phyloP scores from a whole-genome alignment of 2,113 vertebrate species.

The Clarias magur region DNA sequence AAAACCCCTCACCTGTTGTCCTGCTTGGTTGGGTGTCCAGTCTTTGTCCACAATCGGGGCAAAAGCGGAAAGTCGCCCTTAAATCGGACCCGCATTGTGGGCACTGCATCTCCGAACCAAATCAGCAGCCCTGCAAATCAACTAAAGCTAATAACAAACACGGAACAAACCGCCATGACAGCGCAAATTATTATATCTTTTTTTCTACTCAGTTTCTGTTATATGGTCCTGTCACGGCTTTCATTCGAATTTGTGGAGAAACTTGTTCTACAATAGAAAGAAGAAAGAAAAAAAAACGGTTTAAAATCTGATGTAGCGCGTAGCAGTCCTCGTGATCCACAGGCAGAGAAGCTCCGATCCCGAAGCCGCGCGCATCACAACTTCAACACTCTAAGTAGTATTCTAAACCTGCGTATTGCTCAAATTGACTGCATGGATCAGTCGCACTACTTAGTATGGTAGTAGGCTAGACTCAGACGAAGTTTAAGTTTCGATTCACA shows the following conservation, averaged over 20 bases:
- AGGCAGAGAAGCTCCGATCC: background rate
- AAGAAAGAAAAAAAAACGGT: background rate
- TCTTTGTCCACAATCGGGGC: constrained; percentile 5
- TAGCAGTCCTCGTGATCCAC: background rate
- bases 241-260: background rate
- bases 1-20: constrained; percentile 5
- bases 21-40: background rate
- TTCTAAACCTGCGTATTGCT: no score
- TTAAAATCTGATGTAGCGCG: background rate
- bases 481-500: constrained; percentile 6
- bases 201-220: no score
- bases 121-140: background rate
- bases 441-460: background rate
- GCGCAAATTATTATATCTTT: background rate
- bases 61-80: background rate
- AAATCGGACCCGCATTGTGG: background rate
- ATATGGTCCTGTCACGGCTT: background rate
- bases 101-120: constrained; percentile 8
- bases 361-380: background rate
- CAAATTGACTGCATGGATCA: background rate
- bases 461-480: background rate
- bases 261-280: no score
- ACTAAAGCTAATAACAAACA: background rate
- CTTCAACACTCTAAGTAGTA: background rate
- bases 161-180: background rate